Base-by-base conservation (phyloP, 2,797 vertebrate genomes). In the Myotis vivesi region DNA sequence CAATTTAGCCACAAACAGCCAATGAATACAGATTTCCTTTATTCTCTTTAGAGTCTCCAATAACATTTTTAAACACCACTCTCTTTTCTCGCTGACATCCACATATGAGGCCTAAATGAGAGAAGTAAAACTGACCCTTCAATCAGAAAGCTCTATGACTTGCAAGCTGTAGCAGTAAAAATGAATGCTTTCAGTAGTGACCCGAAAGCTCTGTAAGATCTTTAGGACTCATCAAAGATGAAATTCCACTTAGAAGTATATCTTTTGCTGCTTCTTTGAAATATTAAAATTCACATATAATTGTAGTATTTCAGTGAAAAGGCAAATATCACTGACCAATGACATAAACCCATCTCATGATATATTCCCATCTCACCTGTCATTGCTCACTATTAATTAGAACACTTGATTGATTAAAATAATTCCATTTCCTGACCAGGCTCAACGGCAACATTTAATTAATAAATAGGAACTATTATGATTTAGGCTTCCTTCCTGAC, bases 21-120 rank as follows among this genome's bases (percentile, higher is more conserved):
- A 64, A 44, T 95, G 91, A 94, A 95, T 95, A 71, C 64, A 93
- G 77, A 95, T 95, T 94, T 90, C 28, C n/a, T 94, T 96, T 62
- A 82, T 90, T 94, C 87, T 95, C 64, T 77, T 94, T 87, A 77
- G 93, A 94, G 72, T 55, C 33, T 55, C 71, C 11, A 10, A 57
- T 68, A 71, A 75, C 49, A 38, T 85, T 94, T 87, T 93, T 72
- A 66, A 85, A 86, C 2, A 80, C 49, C 15, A 66, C 85, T 66
- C 53, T 85, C 20, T 80, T 59, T 36, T 62, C 33, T 86, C 92
- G 59, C 64, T 85, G 66, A 77, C 79, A 71, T 62, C 82, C 13
- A 80, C 22, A 51, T 46, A 55, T 0, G 1, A 44, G 33, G 6
- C 33, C 30, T 79, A 82, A 93, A 77, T 79, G 62, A 92, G 57